Evolutionary conservation across 2,888 invertebrate genomes (phyloP).

Genomic region (Catocala sponsa): DNA sequence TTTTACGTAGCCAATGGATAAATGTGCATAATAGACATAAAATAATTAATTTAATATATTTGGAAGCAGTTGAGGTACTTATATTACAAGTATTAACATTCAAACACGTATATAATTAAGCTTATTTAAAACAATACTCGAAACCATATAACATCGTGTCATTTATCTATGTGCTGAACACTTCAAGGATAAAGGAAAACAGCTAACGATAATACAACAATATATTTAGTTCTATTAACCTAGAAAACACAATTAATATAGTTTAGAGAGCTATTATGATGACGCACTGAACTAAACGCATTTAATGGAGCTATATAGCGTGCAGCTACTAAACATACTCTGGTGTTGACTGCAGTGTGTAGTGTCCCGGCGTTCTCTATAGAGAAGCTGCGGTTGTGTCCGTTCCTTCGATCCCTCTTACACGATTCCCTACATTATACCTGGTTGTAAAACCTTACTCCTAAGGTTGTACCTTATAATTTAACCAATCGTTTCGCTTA

Average conservation of each 20-base stretch:
- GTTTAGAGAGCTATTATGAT: neutral
- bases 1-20: too few species aligned
- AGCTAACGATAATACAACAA: neutral
- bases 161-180: too few species aligned
- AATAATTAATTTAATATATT: conserved; percentile 1
- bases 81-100: neutral
- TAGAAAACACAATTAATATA: conserved; percentile 11
- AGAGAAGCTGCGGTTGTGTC: neutral
- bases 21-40: too few species aligned
- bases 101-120: neutral
- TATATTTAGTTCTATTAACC: conserved; percentile 8
- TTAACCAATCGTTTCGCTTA: conserved; percentile 40
- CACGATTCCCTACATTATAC: neutral
- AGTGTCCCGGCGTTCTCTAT: too few species aligned
- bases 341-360: conserved; percentile 4
- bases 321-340: neutral
- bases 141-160: too few species aligned
- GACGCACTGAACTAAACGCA: neutral
- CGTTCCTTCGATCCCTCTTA: conserved; percentile 1
- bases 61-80: conserved; percentile 5
- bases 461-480: conserved; percentile 34
- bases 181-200: too few species aligned
- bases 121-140: too few species aligned
- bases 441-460: conserved; percentile 13
- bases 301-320: neutral